Evolutionary conservation across 2,113 vertebrate species (phyloP).

Genomic region (Takifugu flavidus): DNA sequence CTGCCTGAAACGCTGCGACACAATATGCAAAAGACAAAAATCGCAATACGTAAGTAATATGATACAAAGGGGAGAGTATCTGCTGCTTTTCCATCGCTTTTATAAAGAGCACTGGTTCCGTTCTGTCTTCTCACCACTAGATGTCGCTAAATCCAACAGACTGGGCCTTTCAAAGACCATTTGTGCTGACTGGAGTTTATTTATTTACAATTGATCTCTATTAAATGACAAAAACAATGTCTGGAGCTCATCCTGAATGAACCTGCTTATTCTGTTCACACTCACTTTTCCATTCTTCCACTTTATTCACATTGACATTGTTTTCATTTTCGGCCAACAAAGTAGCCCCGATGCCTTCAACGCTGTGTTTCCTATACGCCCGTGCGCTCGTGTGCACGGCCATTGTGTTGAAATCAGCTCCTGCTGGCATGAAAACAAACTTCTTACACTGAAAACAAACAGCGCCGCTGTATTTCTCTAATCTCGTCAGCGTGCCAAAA

Average conservation of each 20-base stretch:
- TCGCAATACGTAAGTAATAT: too few species aligned
- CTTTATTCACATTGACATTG: neutral
- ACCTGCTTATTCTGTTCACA: neutral
- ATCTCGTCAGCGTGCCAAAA: slow-evolving; percentile 25
- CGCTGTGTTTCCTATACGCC: slow-evolving; percentile 46
- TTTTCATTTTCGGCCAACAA: slow-evolving; percentile 37
- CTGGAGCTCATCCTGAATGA: slow-evolving; percentile 2
- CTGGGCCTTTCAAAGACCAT: too few species aligned
- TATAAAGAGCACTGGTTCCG: too few species aligned
- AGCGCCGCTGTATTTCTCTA: slow-evolving; percentile 16
- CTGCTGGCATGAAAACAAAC: slow-evolving; percentile 44
- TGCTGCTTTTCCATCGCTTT: too few species aligned
- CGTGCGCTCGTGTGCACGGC: slow-evolving; percentile 1
- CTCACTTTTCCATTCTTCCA: slow-evolving; percentile 11
- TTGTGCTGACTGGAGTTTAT: too few species aligned
- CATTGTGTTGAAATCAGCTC: slow-evolving; percentile 55
- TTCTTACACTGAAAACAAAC: slow-evolving; percentile 47
- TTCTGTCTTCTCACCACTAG: too few species aligned
- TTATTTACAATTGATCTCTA: too few species aligned
- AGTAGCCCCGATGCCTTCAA: slow-evolving; percentile 21
- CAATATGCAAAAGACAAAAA: too few species aligned
- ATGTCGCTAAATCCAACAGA: too few species aligned
- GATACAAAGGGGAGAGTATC: too few species aligned
- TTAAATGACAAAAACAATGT: neutral
- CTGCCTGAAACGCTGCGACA: too few species aligned